These are phyloP conservation scores for Tinea semifulvella DNA, from an alignment of 2,888 invertebrate genomes.

Conservation along the genomic window DNA sequence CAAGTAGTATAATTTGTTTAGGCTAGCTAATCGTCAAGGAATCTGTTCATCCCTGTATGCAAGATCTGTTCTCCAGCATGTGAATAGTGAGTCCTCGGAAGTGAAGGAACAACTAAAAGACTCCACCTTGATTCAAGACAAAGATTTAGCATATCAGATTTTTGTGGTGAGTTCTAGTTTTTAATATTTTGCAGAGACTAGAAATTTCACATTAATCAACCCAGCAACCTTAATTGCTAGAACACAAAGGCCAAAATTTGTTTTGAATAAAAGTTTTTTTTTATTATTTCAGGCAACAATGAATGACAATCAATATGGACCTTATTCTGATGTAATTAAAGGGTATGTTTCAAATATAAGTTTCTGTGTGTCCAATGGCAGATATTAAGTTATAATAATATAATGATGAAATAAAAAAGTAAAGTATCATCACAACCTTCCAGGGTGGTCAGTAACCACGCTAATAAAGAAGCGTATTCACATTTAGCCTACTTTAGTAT, in stretches of 20 bases:
- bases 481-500: too few species aligned
- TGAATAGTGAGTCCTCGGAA: conserved; percentile 43
- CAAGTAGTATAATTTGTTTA: too few species aligned
- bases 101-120: conserved; percentile 72
- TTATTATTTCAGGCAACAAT: conserved; percentile 71
- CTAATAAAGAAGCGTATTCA: too few species aligned
- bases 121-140: conserved; percentile 75
- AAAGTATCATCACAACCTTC: too few species aligned
- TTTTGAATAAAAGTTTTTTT: background rate
- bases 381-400: too few species aligned
- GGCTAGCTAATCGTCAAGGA: conserved; percentile 50
- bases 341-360: conserved; percentile 70
- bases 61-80: conserved; percentile 54
- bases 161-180: conserved; percentile 65
- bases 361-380: too few species aligned
- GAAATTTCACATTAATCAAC: background rate
- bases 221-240: background rate
- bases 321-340: conserved; percentile 79
- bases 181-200: background rate
- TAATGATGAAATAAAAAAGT: too few species aligned
- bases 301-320: conserved; percentile 87
- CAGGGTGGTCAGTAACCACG: too few species aligned
- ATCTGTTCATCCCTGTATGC: conserved; percentile 54
- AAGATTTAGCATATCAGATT: conserved; percentile 76
- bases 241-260: background rate